These are phyloP conservation scores for Steinernema hermaphroditum DNA, from an alignment of 2,888 invertebrate genomes.

Conservation along the genomic window DNA sequence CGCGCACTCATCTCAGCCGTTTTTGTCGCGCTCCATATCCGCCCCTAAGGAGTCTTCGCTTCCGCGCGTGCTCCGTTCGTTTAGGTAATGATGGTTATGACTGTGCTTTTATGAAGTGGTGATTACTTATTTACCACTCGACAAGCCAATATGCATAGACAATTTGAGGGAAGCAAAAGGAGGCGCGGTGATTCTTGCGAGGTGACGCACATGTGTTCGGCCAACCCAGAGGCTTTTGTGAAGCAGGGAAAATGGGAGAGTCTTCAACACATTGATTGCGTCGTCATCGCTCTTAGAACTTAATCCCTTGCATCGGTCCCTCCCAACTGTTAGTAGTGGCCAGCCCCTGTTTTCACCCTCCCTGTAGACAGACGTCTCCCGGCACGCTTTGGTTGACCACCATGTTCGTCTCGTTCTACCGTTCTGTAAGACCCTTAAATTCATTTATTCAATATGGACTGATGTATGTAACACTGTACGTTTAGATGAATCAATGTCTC, in stretches of 20 bases:
- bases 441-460: neutral
- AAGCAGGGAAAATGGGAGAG: constrained; percentile 12
- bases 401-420: constrained; percentile 18
- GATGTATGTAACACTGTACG: neutral
- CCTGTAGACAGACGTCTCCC: constrained; percentile 16
- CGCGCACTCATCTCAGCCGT: neutral
- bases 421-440: neutral
- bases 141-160: constrained; percentile 22
- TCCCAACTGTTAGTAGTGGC: constrained; percentile 18
- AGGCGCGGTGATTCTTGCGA: constrained; percentile 15
- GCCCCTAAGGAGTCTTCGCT: neutral
- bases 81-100: constrained; percentile 18
- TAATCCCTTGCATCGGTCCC: constrained; percentile 25
- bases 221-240: constrained; percentile 22
- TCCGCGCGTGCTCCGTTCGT: neutral
- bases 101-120: constrained; percentile 26
- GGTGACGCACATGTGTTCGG: constrained; percentile 18
- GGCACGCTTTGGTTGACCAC: neutral
- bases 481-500: constrained; percentile 27
- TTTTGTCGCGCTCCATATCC: neutral
- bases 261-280: constrained; percentile 28
- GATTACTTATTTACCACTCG: constrained; percentile 20
- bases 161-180: constrained; percentile 15
- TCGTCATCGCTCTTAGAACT: constrained; percentile 23
- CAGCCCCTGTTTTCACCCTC: neutral